Conservation (phyloP, 2,113 vertebrate genomes). For the Drymodes brunneopygia region DNA sequence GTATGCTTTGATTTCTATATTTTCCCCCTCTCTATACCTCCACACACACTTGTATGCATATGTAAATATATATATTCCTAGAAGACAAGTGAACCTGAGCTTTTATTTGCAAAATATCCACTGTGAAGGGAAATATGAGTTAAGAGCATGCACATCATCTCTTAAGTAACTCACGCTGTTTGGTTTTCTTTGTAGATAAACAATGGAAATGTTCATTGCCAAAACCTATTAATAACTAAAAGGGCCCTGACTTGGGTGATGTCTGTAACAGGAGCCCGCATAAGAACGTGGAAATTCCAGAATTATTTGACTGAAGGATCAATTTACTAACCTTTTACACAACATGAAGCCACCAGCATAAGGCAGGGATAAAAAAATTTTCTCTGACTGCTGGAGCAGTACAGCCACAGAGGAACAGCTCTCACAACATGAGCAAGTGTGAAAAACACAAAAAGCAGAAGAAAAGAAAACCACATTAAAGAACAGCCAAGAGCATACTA, state of each 20-base stretch:
- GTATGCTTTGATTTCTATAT: not conserved
- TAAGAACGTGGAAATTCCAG: accelerated
- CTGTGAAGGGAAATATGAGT: not conserved
- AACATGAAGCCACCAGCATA: not conserved
- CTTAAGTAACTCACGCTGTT: not conserved
- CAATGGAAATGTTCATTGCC: not conserved
- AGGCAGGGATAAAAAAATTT: not conserved
- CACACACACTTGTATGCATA: not conserved
- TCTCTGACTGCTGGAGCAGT: not conserved
- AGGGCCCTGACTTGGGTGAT: not conserved
- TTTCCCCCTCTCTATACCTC: not conserved
- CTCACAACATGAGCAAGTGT: not conserved
- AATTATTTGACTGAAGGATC: not conserved
- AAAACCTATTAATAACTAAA: not conserved
- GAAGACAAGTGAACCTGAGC: not conserved
- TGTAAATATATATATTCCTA: not conserved
- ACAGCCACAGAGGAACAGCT: not conserved
- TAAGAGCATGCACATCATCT: not conserved
- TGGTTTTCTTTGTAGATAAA: not conserved
- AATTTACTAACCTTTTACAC: not conserved
- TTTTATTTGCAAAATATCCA: not conserved
- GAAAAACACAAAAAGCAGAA: not conserved
- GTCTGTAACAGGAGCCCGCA: not conserved
- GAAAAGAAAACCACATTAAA: not conserved
- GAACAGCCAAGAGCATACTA: not conserved